These are phyloP conservation scores for Liodrosophila aerea DNA, from an alignment of 2,888 invertebrate species.

Conservation along the genomic window DNA sequence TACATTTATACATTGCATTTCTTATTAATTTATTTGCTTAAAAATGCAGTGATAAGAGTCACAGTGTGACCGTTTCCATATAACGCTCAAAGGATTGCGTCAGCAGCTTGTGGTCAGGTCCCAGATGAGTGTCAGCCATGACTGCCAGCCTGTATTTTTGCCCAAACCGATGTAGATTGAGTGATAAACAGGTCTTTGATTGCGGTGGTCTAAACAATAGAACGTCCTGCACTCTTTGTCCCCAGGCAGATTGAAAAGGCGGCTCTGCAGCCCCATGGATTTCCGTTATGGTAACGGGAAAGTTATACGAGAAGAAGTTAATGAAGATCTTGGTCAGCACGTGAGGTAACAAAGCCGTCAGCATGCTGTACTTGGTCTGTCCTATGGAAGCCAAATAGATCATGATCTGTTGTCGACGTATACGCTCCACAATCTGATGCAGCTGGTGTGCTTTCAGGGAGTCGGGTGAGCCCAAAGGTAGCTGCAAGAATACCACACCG, in stretches of 20 bases:
- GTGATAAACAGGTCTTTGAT: constrained; percentile 81
- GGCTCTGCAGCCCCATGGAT: constrained; percentile 77
- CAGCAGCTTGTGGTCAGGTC: constrained; percentile 80
- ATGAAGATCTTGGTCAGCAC: constrained; percentile 80
- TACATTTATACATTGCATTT: too few species aligned
- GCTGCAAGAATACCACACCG: constrained; percentile 80
- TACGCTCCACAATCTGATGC: constrained; percentile 76
- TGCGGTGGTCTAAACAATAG: constrained; percentile 81
- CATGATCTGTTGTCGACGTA: constrained; percentile 79
- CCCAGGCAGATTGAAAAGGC: constrained; percentile 79
- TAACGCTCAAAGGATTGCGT: constrained; percentile 79
- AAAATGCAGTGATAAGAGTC: constrained; percentile 1
- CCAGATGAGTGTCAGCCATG: constrained; percentile 81
- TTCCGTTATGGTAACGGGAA: constrained; percentile 81
- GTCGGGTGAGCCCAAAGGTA: constrained; percentile 76
- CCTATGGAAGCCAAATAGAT: constrained; percentile 80
- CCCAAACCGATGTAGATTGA: constrained; percentile 81
- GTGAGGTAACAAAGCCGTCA: constrained; percentile 79
- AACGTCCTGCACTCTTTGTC: constrained; percentile 80
- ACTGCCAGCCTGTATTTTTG: constrained; percentile 80
- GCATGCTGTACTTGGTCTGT: constrained; percentile 79
- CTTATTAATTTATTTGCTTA: background rate
- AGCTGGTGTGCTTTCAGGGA: constrained; percentile 68
- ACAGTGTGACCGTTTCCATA: constrained; percentile 73
- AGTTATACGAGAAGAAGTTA: constrained; percentile 81